Conservation (phyloP, 2,113 vertebrate genomes). For the Eulemur rufifrons region DNA sequence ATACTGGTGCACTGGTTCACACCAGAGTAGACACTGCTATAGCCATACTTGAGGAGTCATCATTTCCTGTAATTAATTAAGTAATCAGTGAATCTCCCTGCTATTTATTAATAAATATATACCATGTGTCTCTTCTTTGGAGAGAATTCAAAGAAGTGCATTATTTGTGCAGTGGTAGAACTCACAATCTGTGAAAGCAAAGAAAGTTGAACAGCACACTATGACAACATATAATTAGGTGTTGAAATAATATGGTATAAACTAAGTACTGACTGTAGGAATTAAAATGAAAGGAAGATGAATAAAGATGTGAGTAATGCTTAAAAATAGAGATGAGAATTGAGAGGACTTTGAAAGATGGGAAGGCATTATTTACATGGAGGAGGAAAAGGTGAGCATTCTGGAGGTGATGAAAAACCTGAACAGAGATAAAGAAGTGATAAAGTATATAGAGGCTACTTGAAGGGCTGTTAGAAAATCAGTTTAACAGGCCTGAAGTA, state of each 20-base stretch:
- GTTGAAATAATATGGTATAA: neutral
- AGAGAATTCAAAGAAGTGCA: neutral
- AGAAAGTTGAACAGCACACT: neutral
- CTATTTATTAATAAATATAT: neutral
- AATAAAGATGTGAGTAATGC: neutral
- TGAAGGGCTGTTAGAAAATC: neutral
- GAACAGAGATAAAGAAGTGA: neutral
- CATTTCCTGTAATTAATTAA: neutral
- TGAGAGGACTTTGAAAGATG: neutral
- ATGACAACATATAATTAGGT: neutral
- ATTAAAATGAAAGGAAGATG: neutral
- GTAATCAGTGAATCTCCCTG: neutral
- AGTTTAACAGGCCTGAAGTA: neutral
- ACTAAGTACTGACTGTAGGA: neutral
- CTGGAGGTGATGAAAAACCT: neutral
- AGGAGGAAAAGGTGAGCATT: neutral
- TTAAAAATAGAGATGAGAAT: neutral
- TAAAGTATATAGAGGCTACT: neutral
- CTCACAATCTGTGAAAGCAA: neutral
- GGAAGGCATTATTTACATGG: neutral
- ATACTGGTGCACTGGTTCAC: neutral
- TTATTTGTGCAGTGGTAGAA: neutral
- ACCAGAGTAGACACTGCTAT: too few species aligned
- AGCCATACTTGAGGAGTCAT: neutral
- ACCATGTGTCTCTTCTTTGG: neutral